Evolutionary conservation across 2,888 invertebrate species (phyloP).

Genomic region (Norana najaformis): DNA sequence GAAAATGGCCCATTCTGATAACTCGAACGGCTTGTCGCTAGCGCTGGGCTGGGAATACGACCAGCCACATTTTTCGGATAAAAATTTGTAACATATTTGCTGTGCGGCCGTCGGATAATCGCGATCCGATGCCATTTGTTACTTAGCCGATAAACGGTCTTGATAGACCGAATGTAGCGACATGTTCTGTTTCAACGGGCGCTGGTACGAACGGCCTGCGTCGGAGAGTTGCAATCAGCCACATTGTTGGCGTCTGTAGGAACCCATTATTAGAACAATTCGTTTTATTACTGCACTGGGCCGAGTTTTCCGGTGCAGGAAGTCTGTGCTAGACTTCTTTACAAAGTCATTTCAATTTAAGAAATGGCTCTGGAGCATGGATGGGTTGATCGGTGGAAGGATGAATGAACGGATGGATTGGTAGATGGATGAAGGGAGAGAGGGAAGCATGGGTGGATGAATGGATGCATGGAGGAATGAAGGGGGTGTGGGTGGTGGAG

Average conservation of each 20-base stretch:
- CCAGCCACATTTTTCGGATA: not conserved
- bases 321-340: not conserved
- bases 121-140: not conserved
- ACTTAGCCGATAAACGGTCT: not conserved
- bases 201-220: not conserved
- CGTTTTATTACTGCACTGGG: not conserved
- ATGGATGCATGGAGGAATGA: too few relatives aligned
- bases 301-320: not conserved
- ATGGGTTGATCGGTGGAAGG: not conserved
- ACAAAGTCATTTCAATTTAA: too few relatives aligned
- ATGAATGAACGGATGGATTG: not conserved
- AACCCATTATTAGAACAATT: not conserved
- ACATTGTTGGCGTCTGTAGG: not conserved
- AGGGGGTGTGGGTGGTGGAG: too few relatives aligned
- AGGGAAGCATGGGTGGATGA: too few relatives aligned
- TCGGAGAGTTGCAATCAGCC: not conserved
- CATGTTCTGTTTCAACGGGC: not conserved
- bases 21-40: not conserved
- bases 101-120: not conserved
- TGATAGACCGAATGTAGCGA: not conserved
- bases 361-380: not conserved
- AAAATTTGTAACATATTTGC: conserved; percentile 13
- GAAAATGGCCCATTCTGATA: not conserved
- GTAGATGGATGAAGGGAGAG: too few relatives aligned
- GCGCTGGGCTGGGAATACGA: not conserved